phyloP scores from a whole-genome alignment of 2,113 vertebrate species.

The Crotophaga sulcirostris region DNA sequence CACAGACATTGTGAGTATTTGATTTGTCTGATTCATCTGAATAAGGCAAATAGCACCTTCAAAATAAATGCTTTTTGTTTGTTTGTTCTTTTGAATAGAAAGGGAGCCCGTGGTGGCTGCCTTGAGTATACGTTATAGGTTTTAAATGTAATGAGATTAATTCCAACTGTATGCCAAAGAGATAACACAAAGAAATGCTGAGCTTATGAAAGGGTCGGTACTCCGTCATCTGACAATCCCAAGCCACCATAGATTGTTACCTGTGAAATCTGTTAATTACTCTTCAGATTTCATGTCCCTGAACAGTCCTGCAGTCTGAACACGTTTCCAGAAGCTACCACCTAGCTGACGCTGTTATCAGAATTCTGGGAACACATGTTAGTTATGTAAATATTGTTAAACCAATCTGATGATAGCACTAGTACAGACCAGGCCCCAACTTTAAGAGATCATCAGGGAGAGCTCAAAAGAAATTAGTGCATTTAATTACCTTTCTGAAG shows the following conservation, averaged over 20 bases:
- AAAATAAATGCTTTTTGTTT: background rate
- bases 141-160: background rate
- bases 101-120: background rate
- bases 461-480: slow-evolving; percentile 16
- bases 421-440: background rate
- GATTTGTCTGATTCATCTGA: background rate
- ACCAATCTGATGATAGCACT: background rate
- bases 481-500: slow-evolving; percentile 41
- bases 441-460: slow-evolving; percentile 1
- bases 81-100: background rate
- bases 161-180: background rate
- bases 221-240: background rate
- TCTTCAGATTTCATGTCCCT: background rate
- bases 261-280: background rate
- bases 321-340: background rate
- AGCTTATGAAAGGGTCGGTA: background rate
- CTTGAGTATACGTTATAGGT: background rate
- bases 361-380: background rate
- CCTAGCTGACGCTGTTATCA: background rate
- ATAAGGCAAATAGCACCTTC: background rate
- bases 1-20: background rate
- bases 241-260: background rate
- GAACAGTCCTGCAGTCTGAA: background rate
- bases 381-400: slow-evolving; percentile 14
- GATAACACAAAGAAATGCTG: background rate